Evolutionary conservation across 1,140 invertebrate genomes (phyloP), one percentile per base, ranked within the genome.

Genomic region (Drosophila lacteicornis): DNA sequence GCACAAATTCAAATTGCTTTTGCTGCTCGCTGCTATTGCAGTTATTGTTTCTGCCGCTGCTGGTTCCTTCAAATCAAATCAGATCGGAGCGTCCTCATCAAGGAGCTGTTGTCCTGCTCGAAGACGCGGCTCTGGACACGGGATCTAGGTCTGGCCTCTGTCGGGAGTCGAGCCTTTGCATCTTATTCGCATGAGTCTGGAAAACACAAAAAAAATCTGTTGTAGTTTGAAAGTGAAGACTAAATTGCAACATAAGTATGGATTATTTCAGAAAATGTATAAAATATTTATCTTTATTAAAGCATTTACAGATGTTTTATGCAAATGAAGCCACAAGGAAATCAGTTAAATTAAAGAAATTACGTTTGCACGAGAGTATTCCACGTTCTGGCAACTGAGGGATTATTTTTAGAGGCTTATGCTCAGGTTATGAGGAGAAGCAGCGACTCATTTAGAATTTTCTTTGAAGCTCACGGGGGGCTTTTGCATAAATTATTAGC

Each of bases 1-100:
- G 46, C 79, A 78, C 80, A 83, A 83, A 88, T 87, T 84, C 84
- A 88, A 88, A 88, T 88, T 90, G 78, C 78, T 84, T 68, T 75
- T 82, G 63, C 68, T 59, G 76, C 57, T 74, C 70, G 63, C 76
- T 59, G 76, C 60, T 66, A 71, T 80, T 78, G 58, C 68, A 49
- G 50, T 82, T 88, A 80, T 70, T 82, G 84, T 70, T 88, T 59
- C 51, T 61, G 77, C 38, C 51, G 15, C 60, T 51, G 12, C 60
- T 51, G 12, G 46, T 49, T 65, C 42, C 71, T 36, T 79, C 70
- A 83, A 82, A 82, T 79, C 75, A 80, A 82, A 82, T 87, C 83
- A 77, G 79, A 65, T 70, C 40, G 11, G 47, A 42, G 66, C 38
- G 45, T 42, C 36, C 66, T 50, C 66, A 45, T 66, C 60, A 69